Base-by-base conservation (phyloP, 2,888 invertebrate genomes). In the Linnaemya vulpina region DNA sequence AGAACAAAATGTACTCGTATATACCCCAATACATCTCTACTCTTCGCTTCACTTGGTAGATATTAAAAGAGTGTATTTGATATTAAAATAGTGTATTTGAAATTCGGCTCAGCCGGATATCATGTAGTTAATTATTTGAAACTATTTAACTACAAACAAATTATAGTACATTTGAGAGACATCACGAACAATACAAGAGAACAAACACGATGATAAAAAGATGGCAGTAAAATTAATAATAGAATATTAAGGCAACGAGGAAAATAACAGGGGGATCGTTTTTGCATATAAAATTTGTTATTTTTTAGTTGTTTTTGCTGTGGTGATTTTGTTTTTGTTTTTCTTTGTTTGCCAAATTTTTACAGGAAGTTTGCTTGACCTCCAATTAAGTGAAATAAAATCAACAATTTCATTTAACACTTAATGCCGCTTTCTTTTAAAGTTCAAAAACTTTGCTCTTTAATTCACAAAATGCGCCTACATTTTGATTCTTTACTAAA, bases 351-450 rank as follows among this genome's bases (percentile, higher is more conserved):
- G 49, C 25, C 38, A 68, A 77, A 68, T 68, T n/a, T 22, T 22
- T 40, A 51, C n/a, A 25, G 25, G 49, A 60, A 68, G 68, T 68
- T 65, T 43, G 43, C 30, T n/a, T 77, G 77, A 40, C 77, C 77
- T 77, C 60, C 38, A 77, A 77, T 70, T 77, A 68, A 68, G 38
- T 60, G 30, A 68, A 77, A 77, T 70, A 68, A 68, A 60, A 51
- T 68, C 30, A 77, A 77, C 68, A n/a, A n/a, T n/a, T n/a, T n/a
- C n/a, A 25, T 68, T 77, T 60, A 60, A 40, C 68, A 77, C 68
- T 77, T 70, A 68, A 40, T 25, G 60, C 30, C n/a, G 40, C 10
- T 11, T 43, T 25, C 43, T 60, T 49, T n/a, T n/a, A n/a, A 3
- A 40, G 25, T 51, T 38, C 15, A 49, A 65, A 20, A 79, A 63